Base-by-base conservation (phyloP, 2,113 vertebrate species). In the Carlito syrichta region DNA sequence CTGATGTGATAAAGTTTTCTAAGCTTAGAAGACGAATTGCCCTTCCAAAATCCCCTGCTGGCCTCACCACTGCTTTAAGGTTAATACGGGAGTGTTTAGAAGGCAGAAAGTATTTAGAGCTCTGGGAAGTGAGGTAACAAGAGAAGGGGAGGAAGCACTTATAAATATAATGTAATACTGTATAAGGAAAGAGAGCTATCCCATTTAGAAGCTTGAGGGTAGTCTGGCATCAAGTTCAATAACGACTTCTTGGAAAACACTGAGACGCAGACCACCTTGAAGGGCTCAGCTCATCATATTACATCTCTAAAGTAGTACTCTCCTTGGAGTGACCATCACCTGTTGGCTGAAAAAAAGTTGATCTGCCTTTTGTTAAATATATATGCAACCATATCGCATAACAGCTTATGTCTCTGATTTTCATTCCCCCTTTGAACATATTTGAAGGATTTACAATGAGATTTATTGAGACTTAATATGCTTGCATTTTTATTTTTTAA, bases 1-100 rank as follows among this genome's bases (percentile, higher is more conserved):
- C 32, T 68, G 76, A 95, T 35, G 38, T n/a, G 77, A 92, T 60
- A 84, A 84, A 92, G 87, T 87, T 87, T 94, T 95, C 83, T 60
- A 69, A 92, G 66, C 94, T 96, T 52, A 77, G 90, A 88, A 82
- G 43, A 95, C 73, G 71, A 88, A 85, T 60, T 71, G 52, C 63
- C 71, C 68, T 91, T 89, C 45, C 58, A 60, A n/a, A 93, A 74
- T 92, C 62, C 38, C 56, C 81, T 48, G 63, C 40, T 86, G 84
- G 30, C 32, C 23, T 92, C 71, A 38, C 40, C 45, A 20, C 2
- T 10, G 84, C 76, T 52, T 74, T 69, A 30, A 94, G 95, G 93
- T 95, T 98, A 96, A 97, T 82, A 85, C 86, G 71, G n/a, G 52
- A 87, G 9, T 63, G 45, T 91, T 92, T 79, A 88, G 68, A 92